Conservation (phyloP, 2,888 invertebrate species). For the Meganola albula region DNA sequence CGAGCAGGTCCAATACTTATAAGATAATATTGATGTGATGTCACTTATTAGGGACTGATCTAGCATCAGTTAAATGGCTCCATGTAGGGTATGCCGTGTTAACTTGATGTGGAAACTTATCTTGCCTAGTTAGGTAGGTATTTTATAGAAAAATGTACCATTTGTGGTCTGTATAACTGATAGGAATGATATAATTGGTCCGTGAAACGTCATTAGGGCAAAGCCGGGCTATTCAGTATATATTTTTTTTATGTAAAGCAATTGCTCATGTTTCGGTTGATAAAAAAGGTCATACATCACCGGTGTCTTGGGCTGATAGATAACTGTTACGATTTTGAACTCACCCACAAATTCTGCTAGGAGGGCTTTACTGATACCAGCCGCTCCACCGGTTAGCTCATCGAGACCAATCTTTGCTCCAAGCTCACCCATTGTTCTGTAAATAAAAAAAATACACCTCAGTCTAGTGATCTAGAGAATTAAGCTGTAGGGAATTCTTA, state of each 20-base stretch:
- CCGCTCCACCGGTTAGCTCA: conserved; percentile 83
- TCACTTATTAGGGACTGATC: conserved; percentile 31
- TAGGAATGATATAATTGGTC: too few species aligned
- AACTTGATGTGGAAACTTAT: conserved; percentile 17
- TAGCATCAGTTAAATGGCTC: conserved; percentile 24
- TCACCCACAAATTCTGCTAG: conserved; percentile 90
- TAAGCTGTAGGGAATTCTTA: too few species aligned
- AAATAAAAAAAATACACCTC: conserved; percentile 5
- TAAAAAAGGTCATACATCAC: too few species aligned
- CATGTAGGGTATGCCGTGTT: conserved; percentile 19
- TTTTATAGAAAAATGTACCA: conserved; percentile 17
- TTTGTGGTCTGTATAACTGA: conserved; percentile 2
- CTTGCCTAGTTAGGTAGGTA: conserved; percentile 12
- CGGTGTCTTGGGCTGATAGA: too few species aligned
- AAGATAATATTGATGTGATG: conserved; percentile 23
- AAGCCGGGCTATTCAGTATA: too few species aligned
- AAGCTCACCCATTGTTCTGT: conserved; percentile 77
- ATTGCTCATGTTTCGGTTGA: too few species aligned
- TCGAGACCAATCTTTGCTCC: conserved; percentile 82
- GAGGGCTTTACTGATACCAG: conserved; percentile 87
- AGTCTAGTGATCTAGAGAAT: too few species aligned
- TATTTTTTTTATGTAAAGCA: too few species aligned
- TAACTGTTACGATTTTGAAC: not conserved
- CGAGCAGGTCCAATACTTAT: conserved; percentile 11
- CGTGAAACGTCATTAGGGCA: too few species aligned